A percentile compares a stretch with the other conserved stretches of the same genome.
Conservation (phyloP, 2,888 invertebrate species). For the Agonopterix heracliana region DNA sequence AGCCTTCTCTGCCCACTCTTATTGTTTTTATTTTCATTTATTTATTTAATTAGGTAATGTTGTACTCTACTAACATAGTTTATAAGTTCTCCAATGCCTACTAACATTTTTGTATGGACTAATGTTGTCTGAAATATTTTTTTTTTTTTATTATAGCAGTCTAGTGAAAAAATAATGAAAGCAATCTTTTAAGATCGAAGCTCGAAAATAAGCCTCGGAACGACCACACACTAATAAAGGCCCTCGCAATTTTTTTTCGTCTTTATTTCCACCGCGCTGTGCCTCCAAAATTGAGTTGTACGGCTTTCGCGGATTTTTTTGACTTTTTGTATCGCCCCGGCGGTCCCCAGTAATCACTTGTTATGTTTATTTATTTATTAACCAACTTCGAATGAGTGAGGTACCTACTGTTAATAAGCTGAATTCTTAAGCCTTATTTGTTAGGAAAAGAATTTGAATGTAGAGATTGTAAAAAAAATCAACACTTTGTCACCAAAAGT, state of each 20-base stretch:
- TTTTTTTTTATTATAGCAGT: too few species aligned
- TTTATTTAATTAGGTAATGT: too few species aligned
- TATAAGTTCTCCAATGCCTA: too few species aligned
- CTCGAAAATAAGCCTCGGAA: neutral
- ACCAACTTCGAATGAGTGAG: slow-evolving; percentile 28
- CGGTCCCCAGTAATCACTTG: slow-evolving; percentile 64
- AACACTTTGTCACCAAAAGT: too few species aligned
- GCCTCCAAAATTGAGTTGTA: slow-evolving; percentile 75
- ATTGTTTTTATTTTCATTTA: too few species aligned
- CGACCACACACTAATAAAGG: slow-evolving; percentile 42
- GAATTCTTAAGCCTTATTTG: neutral
- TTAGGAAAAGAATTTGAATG: slow-evolving; percentile 4
- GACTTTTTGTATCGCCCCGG: slow-evolving; percentile 56
- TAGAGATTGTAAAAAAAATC: too few species aligned
- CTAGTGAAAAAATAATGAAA: too few species aligned
- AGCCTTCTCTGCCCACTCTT: too few species aligned
- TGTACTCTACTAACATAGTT: too few species aligned
- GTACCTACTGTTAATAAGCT: slow-evolving; percentile 8
- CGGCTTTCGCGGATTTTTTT: slow-evolving; percentile 51
- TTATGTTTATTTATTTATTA: slow-evolving; percentile 65
- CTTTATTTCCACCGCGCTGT: slow-evolving; percentile 59
- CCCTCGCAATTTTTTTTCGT: slow-evolving; percentile 44
- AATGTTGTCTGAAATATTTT: too few species aligned
- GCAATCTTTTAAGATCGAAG: too few species aligned
- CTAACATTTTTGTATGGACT: too few species aligned